Evolutionary conservation across 2,888 invertebrate genomes (phyloP), one percentile per base, ranked within the genome.

Genomic region (Liodrosophila aerea): DNA sequence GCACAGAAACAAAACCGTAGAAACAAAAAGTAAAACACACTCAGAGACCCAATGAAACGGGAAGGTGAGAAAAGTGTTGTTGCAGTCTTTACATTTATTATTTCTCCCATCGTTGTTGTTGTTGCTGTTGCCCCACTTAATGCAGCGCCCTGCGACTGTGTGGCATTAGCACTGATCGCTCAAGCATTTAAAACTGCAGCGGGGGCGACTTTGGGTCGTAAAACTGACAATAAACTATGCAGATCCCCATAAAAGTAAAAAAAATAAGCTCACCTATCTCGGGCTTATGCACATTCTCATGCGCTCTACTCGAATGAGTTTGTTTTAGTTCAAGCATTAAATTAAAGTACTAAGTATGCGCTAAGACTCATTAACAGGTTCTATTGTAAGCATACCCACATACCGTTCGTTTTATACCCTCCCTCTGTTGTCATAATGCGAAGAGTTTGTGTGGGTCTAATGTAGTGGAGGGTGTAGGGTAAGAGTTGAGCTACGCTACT

Each of bases 21-120:
- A 47, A 8, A 30, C 18, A 18, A 36, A 45, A 44, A 49, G 39
- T 40, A 30, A 57, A 56, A 58, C 49, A 61, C 61, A 65, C 29
- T 37, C 16, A 46, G 33, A 29, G 34, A n/a, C n/a, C 40, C 50
- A 73, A 64, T 49, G 56, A 46, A 58, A 70, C 62, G 65, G 54
- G 58, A 67, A 74, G 74, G 76, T 74, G 74, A 74, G 77, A 77
- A 75, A 74, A 74, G 64, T 73, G 60, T 53, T 53, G 64, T 47
- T 64, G 36, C 40, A 9, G 46, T 34, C 39, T 30, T 36, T 39
- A 5, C 36, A 33, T 29, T 51, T 33, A 22, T 45, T 49, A 15
- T 53, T 54, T 46, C 29, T 40, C 37, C 18, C 51, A 22, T 8
- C 43, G 36, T 29, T 43, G 15, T 11, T 59, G 40, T 36, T 57